Conservation (phyloP, 1,140 invertebrate genomes). For the Amphibalanus amphitrite region DNA sequence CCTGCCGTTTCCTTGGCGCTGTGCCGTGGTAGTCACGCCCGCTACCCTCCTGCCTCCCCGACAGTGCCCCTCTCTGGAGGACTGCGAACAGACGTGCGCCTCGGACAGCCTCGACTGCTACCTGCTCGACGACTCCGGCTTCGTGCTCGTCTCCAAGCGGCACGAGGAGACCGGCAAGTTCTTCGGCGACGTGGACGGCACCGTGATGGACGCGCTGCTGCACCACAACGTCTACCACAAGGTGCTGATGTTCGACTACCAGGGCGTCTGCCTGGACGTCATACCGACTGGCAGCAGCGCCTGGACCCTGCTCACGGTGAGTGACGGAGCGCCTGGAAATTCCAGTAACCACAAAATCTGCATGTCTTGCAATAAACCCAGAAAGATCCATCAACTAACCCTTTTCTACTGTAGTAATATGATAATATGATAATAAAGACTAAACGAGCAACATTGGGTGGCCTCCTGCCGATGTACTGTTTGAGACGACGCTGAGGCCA, state of each 20-base stretch:
- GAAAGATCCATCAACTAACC: too few species aligned
- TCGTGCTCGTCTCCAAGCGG: conserved; percentile 76
- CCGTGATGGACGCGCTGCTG: conserved; percentile 80
- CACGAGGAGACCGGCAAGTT: conserved; percentile 65
- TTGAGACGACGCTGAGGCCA: too few species aligned
- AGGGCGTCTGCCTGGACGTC: conserved; percentile 63
- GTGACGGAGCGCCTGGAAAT: too few species aligned
- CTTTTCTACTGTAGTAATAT: too few species aligned
- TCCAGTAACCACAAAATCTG: too few species aligned
- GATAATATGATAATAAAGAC: too few species aligned
- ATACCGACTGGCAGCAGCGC: conserved; percentile 26
- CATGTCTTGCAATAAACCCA: too few species aligned
- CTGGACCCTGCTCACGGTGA: conserved; percentile 24
- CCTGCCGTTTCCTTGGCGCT: too few species aligned
- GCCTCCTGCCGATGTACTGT: too few species aligned
- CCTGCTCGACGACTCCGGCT: conserved; percentile 80
- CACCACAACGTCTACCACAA: conserved; percentile 76
- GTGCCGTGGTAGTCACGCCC: too few species aligned
- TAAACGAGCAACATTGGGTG: too few species aligned
- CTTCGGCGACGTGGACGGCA: conserved; percentile 85
- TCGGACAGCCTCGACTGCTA: conserved; percentile 76
- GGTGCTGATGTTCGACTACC: conserved; percentile 69
- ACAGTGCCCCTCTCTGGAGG: conserved; percentile 20
- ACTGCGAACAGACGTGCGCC: conserved; percentile 63
- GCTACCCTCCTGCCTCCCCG: neutral